A percentile compares a stretch with the other conserved stretches of the same genome.
Conservation (phyloP, 2,797 vertebrate species). For the Harpagifer antarcticus region DNA sequence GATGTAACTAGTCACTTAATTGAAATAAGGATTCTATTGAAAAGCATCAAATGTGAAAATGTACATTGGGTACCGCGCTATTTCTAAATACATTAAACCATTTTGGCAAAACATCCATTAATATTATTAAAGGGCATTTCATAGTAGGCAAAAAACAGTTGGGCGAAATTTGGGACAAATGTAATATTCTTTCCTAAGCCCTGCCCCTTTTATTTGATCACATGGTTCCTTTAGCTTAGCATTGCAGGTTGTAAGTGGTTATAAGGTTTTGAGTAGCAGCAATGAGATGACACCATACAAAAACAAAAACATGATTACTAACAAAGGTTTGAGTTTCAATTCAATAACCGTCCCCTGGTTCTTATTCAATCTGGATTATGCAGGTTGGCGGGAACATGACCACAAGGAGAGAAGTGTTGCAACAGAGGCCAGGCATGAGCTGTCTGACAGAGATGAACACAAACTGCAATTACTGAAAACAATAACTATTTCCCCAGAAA, state of each 20-base stretch:
- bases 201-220: conserved; percentile 27
- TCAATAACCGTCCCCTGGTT: not conserved
- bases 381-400: not conserved
- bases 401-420: conserved; percentile 11
- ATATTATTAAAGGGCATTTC: not conserved
- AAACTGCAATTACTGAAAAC: conserved; percentile 27
- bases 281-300: conserved; percentile 1
- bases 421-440: conserved; percentile 5
- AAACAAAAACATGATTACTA: not conserved
- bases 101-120: not conserved
- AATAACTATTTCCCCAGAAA: not conserved
- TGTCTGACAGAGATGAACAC: conserved; percentile 26
- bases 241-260: not conserved
- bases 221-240: conserved; percentile 14
- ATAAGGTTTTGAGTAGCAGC: not conserved
- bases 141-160: not conserved
- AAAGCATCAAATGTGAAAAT: too few relatives aligned
- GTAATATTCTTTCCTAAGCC: not conserved
- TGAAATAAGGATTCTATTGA: too few relatives aligned
- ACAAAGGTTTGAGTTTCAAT: not conserved
- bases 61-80: too few relatives aligned
- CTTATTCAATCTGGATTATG: not conserved
- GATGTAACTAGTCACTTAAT: too few relatives aligned
- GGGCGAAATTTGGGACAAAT: not conserved
- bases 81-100: not conserved